A percentile compares a stretch with the other conserved stretches of the same genome.
Conservation (phyloP, 2,888 invertebrate genomes). For the Drosophila colorata region DNA sequence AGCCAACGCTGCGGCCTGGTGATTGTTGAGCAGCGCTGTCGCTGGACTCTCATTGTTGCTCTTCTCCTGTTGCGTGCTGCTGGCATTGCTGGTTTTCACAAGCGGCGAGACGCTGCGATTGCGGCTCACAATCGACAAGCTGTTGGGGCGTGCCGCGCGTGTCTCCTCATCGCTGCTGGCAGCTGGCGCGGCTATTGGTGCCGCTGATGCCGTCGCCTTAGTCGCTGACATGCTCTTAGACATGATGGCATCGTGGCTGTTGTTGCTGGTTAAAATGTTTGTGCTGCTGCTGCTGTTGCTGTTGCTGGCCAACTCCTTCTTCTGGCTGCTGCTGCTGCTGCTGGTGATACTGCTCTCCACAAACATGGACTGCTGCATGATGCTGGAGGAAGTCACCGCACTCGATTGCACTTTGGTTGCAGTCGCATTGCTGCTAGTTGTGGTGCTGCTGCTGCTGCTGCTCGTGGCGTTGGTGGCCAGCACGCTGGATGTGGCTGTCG, state of each 20-base stretch:
- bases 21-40: constrained; percentile 46
- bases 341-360: constrained; percentile 71
- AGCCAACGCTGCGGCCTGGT: constrained; percentile 26
- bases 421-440: constrained; percentile 43
- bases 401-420: constrained; percentile 82
- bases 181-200: constrained; percentile 19
- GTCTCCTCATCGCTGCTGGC: constrained; percentile 77
- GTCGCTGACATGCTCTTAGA: constrained; percentile 64
- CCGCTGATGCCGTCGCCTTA: constrained; percentile 32
- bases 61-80: constrained; percentile 38
- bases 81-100: constrained; percentile 40
- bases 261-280: constrained; percentile 45
- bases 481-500: constrained; percentile 44
- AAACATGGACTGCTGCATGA: constrained; percentile 77
- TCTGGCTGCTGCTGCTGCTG: constrained; percentile 50
- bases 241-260: constrained; percentile 66
- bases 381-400: constrained; percentile 76
- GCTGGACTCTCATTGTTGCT: constrained; percentile 42
- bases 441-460: constrained; percentile 48
- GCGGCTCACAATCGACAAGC: constrained; percentile 73
- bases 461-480: constrained; percentile 42
- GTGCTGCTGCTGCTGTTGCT: too few relatives aligned
- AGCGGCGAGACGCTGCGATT: constrained; percentile 84
- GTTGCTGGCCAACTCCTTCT: constrained; percentile 51
- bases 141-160: constrained; percentile 80